Base-by-base conservation (phyloP, 2,888 invertebrate species). In the Rotaria macrura region DNA sequence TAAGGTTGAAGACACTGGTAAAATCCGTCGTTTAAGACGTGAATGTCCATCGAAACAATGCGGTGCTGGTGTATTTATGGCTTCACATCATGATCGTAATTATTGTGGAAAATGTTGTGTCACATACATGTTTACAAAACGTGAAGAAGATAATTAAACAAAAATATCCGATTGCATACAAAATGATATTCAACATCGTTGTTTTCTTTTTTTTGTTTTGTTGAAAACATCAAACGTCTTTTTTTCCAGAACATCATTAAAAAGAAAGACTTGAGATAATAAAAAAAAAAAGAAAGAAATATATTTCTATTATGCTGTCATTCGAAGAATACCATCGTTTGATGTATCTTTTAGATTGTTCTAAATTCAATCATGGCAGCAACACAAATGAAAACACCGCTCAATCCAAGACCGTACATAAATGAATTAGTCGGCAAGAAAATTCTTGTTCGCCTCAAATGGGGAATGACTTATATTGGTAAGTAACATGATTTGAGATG, bases 51-150 rank as follows among this genome's bases (percentile, higher is more conserved):
- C 94, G 89, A 96, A 97, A 91, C 95, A 95, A 90, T 99, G 99
- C 92, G 98, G 98, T 87, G 97, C 97, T 88, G 99, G 98, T 88
- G 96, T 97, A 87, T 99, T 99, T 93, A 99, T 99, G 99, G 99
- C 99, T 87, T 96, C 96, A 87, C 99, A 99, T 94, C 96, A 96
- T 92, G 97, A 99, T 92, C 93, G 98, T 88, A 96, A 98, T 92
- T 98, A 98, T 92, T 99, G 99, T 92, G 99, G 99, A 89, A 97
- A 97, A 92, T 99, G 99, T 49, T 84, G 79, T 84, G 65, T 86
- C 55, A 86, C 85, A 84, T 86, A 86, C 55, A 84, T 86, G 65
- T 85, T 89, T 89, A 34, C 88, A 87, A 84, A 84, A 88, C 38
- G 87, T 88, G 83, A 88, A 88, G 43, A 87, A 88, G 40, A 85